Evolutionary conservation across 2,888 invertebrate species (phyloP), one percentile per base, ranked within the genome.

Genomic region (Tipula lateralis): DNA sequence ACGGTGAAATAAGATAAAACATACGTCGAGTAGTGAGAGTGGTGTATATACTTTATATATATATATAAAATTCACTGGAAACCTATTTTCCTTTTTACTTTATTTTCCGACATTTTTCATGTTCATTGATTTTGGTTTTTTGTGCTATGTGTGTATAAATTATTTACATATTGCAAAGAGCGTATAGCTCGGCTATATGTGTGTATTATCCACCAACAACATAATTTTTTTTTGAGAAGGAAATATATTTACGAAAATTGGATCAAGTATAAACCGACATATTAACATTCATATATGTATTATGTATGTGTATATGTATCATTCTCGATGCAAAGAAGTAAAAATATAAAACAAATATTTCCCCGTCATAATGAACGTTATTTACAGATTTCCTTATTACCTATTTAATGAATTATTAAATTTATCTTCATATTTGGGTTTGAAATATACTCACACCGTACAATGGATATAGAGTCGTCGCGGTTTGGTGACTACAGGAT

Each of bases 121-220:
- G 66, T 66, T 66, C 66, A 66, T 66, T 66, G 66, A 66, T 66
- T 66, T 66, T 24, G 66, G 7, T 66, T 24, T 66, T 66, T 19
- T 66, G 7, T 66, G 66, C 24, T 66, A 1, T 66, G 19, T 66
- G 7, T 66, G 19, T 66, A 66, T 66, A 66, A 66, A 66, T 66
- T 66, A 66, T 66, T 66, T 66, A 66, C 66, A 66, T 66, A 66
- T 66, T 66, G 66, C 66, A 66, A 66, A 66, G 44, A 50, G 44
- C 44, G 44, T 50, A 44, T 7, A 34, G n/a, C n/a, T n/a, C 12
- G 7, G 32, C 32, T 34, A 39, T 1, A 39, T 39, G 13, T 50
- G 50, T 50, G 50, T 50, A 50, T 50, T 66, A 66, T 66, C 19
- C 19, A 66, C 24, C 66, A 66, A 66, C 66, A 66, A 24, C 4